Conservation (phyloP, 1,140 invertebrate genomes). For the Trypoxylus dichotomus region DNA sequence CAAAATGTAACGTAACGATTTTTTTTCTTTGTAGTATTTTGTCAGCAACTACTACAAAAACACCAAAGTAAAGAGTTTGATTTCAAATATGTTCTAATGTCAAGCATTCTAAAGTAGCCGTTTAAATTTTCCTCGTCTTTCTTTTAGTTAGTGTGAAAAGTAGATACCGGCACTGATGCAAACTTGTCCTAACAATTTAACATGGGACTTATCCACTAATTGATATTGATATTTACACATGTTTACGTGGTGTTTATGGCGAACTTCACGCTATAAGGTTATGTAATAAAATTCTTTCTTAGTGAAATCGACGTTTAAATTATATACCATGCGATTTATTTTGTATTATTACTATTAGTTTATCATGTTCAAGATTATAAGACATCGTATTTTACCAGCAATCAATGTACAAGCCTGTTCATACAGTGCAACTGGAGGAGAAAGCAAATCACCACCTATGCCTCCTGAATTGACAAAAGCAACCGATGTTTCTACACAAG, state of each 20-base stretch:
- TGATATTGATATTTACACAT: no score
- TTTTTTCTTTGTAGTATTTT: no score
- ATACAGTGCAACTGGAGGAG: background rate
- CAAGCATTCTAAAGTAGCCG: no score
- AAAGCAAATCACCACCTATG: background rate
- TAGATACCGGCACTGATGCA: no score
- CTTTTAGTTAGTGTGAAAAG: no score
- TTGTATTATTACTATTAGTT: background rate
- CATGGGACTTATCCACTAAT: no score
- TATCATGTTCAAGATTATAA: background rate
- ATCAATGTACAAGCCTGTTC: background rate
- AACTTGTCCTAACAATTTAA: no score
- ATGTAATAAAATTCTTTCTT: background rate
- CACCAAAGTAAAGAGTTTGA: no score
- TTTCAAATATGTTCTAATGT: no score
- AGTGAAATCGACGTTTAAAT: background rate
- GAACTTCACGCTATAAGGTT: background rate
- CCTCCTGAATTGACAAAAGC: background rate
- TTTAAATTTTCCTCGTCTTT: no score
- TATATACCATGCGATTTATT: background rate
- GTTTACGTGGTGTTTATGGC: background rate
- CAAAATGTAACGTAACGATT: no score
- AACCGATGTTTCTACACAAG: slow-evolving; percentile 31
- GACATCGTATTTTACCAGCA: background rate
- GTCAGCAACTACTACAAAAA: no score